Evolutionary conservation across 2,888 invertebrate genomes (phyloP), one percentile per base, ranked within the genome.

Genomic region (Nesidiocoris tenuis): DNA sequence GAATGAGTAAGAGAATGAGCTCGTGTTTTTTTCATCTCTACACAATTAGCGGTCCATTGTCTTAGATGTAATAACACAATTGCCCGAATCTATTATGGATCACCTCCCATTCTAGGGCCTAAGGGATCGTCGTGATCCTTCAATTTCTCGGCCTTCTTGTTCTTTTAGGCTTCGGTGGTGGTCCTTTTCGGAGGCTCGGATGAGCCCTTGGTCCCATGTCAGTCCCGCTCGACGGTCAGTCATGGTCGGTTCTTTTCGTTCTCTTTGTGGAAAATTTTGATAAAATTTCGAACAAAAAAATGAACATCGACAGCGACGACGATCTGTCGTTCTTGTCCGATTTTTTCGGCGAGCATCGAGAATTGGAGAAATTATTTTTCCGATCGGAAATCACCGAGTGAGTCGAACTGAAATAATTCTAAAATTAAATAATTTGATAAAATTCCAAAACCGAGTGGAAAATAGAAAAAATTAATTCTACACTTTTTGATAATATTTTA

Each of bases 101-200:
- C n/a, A n/a, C n/a, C n/a, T n/a, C n/a, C n/a, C n/a, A n/a, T n/a
- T n/a, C 39, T 7, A 39, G 39, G 39, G 39, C 39, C 39, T 39
- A 3, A 39, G 12, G 39, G 39, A 39, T 7, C 39, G 16, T 65
- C 65, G 65, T 70, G 59, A 59, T 22, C 55, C 21, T 67, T 67
- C n/a, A 22, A 21, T 18, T n/a, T n/a, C 5, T 19, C 16, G 2
- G 9, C 63, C 5, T 2, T 19, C 19, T 22, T 63, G n/a, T 61
- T 39, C 39, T 72, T 72, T 72, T 72, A 17, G 24, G 16, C 72
- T 18, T 54, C 54, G 54, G 39, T 54, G 72, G 72, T 72, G 72
- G 72, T 39, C 72, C 61, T n/a, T 39, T 39, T 19, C 66, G 57
- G 68, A 21, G 24, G 22, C 63, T 54, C 3, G 12, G 39, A 3